Conservation (phyloP, 2,797 vertebrate species). For the Denticeps clupeoides region DNA sequence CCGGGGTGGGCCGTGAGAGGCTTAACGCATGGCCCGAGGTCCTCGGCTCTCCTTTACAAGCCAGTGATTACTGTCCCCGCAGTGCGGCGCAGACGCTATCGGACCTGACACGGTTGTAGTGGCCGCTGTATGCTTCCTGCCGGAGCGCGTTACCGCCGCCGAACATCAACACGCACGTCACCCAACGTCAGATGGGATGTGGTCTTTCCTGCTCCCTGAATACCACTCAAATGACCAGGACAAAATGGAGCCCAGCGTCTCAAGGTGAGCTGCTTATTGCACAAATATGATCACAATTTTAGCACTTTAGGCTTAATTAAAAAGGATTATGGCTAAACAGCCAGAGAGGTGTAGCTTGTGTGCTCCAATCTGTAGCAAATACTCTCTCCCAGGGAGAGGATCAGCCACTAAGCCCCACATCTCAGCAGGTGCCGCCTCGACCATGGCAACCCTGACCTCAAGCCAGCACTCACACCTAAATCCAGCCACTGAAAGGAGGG, state of each 20-base stretch:
- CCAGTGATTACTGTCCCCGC: slow-evolving; percentile 14
- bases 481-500: background rate
- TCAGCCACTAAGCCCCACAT: slow-evolving; percentile 52
- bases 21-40: background rate
- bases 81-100: slow-evolving; percentile 27
- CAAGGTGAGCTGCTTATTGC: too few species aligned
- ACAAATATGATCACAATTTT: too few species aligned
- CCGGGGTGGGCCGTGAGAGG: too few species aligned
- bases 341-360: too few species aligned
- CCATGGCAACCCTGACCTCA: slow-evolving; percentile 34
- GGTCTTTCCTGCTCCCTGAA: slow-evolving; percentile 8
- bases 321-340: too few species aligned
- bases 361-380: slow-evolving; percentile 44
- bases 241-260: too few species aligned
- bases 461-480: slow-evolving; percentile 36
- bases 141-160: slow-evolving; percentile 18
- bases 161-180: slow-evolving; percentile 11
- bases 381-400: slow-evolving; percentile 49
- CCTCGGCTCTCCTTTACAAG: slow-evolving; percentile 9
- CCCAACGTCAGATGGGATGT: slow-evolving; percentile 12
- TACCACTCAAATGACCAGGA: slow-evolving; percentile 9
- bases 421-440: too few species aligned
- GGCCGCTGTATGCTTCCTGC: slow-evolving; percentile 25
- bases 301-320: too few species aligned
- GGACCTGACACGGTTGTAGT: slow-evolving; percentile 27